Evolutionary conservation across 2,797 vertebrate species (phyloP).

Genomic region (Dendrocincla fuliginosa): DNA sequence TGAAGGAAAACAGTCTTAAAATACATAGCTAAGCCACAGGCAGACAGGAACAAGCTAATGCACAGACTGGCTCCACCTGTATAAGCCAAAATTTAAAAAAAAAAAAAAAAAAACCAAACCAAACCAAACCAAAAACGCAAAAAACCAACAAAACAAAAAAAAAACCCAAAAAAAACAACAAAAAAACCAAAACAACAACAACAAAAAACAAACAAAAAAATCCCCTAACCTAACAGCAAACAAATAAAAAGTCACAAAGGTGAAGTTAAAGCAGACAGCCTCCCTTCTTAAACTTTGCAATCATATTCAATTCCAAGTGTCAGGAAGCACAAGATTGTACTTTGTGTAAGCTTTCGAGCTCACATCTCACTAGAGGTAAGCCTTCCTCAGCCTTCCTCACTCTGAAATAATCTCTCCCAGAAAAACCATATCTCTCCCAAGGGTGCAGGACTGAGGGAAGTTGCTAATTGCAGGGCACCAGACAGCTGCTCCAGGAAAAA

Average conservation of each 20-base stretch:
- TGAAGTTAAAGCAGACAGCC: not conserved
- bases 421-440: not conserved
- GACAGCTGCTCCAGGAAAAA: not conserved
- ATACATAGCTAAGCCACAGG: conserved; percentile 48
- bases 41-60: conserved; percentile 66
- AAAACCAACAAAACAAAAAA: not conserved
- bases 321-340: not conserved
- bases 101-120: too few species aligned
- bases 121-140: too few species aligned
- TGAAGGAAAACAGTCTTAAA: conserved; percentile 66
- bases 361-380: not conserved
- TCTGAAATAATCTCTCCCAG: not conserved
- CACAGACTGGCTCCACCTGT: conserved; percentile 61
- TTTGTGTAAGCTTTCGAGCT: not conserved
- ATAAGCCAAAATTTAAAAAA: not conserved
- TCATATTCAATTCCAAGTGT: not conserved
- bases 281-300: not conserved
- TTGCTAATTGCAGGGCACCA: not conserved
- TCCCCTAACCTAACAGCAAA: not conserved
- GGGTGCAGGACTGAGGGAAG: not conserved
- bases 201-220: not conserved
- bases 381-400: not conserved
- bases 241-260: conserved; percentile 2
- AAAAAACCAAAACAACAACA: not conserved
- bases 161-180: not conserved